Conservation (phyloP, 2,797 vertebrate species). For the Galago senegalensis region DNA sequence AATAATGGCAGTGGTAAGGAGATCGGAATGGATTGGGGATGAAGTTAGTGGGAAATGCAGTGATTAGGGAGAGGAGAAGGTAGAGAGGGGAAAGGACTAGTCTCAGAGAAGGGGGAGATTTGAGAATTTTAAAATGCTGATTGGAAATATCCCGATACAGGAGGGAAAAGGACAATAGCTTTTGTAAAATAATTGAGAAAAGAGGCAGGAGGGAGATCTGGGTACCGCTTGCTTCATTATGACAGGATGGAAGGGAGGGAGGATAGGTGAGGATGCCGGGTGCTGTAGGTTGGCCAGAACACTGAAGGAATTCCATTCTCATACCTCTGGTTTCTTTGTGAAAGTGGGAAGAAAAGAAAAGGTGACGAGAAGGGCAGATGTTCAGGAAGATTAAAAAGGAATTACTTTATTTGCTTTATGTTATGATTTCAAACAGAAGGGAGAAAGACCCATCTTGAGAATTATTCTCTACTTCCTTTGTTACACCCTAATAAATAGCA, state of each 20-base stretch:
- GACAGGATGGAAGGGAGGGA: neutral
- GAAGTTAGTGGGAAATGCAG: too few species aligned
- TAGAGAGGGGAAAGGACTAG: neutral
- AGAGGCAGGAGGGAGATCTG: too few species aligned
- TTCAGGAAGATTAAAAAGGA: neutral
- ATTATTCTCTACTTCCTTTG: neutral
- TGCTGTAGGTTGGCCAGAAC: neutral
- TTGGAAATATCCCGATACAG: neutral
- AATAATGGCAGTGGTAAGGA: neutral
- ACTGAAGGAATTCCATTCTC: neutral
- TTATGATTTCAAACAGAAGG: slow-evolving; percentile 49
- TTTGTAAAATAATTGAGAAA: neutral
- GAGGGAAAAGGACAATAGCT: neutral
- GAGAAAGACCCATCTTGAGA: neutral
- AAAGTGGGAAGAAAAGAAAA: neutral
- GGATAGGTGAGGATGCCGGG: too few species aligned
- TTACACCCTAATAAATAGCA: neutral
- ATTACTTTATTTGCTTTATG: neutral
- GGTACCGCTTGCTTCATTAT: neutral
- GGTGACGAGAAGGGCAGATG: neutral
- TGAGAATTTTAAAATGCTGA: neutral
- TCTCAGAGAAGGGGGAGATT: neutral
- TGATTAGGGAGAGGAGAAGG: neutral
- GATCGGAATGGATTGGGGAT: too few species aligned
- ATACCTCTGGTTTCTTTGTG: neutral